Evolutionary conservation across 2,888 invertebrate genomes (phyloP), one percentile per base, ranked within the genome.

Genomic region (Diadromus collaris): DNA sequence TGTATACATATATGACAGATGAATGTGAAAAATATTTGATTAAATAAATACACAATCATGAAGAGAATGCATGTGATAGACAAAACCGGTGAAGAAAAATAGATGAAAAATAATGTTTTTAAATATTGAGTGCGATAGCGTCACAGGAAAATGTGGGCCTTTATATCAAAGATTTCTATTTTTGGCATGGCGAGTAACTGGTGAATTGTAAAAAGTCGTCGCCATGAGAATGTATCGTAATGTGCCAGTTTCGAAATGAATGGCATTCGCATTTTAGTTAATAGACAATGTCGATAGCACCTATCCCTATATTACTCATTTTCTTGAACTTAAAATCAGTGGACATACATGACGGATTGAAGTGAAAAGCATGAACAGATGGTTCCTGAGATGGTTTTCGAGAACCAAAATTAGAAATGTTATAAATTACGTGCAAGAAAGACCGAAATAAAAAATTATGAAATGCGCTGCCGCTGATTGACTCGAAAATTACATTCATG

Each of bases 1-100:
- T 70, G 44, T 76, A 74, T 76, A 67, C 70, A 79, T 63, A 67
- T 77, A 74, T 67, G 51, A 79, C 67, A 70, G 27, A 38, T 7
- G 16, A 56, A 9, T 10, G 38, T 16, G 13, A 70, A 51, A 19
- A 6, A 16, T 19, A 74, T 63, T 51, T 60, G 38, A 61, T 10
- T 9, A 41, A 44, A 44, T 21, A n/a, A 44, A 44, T 21, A n/a
- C 34, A 56, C 29, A 69, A 61, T 61, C 13, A 6, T 27, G 29
- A 6, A 56, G 56, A 56, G 16, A 56, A 29, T 56, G n/a, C 27
- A n/a, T 6, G 56, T 56, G 29, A 16, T 16, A 16, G 16, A n/a
- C 13, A 6, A 29, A 56, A 29, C 6, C 27, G 4, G 24, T 4
- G 41, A 44, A 44, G 13, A 44, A 13, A 44, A 44, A 6, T n/a